Percentiles rank a stretch among this genome's conserved stretches.
phyloP scores from a whole-genome alignment of 2,797 vertebrate species.

The Hypotaenidia okinawae region DNA sequence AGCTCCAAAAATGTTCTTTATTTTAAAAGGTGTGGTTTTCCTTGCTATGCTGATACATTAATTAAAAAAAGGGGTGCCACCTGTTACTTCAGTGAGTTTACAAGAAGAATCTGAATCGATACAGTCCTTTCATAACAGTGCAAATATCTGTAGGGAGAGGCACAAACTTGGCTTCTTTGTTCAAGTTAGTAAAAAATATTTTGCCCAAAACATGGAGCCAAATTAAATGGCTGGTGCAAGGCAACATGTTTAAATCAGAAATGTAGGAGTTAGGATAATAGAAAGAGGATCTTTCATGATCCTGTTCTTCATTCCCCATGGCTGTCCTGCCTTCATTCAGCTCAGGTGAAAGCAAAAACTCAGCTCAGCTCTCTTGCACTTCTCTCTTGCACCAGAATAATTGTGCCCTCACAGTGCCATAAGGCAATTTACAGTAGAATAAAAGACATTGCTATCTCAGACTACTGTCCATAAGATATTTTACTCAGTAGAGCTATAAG shows the following conservation, averaged over 20 bases:
- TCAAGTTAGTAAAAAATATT: neutral
- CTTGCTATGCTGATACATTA: neutral
- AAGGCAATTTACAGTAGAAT: neutral
- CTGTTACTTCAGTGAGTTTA: neutral
- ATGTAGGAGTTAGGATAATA: neutral
- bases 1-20: neutral
- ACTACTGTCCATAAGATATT: neutral
- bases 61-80: neutral
- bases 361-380: rapidly evolving
- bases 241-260: neutral
- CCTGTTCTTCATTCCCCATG: neutral
- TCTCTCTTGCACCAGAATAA: neutral
- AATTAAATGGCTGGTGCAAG: neutral
- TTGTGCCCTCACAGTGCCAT: neutral
- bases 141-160: neutral
- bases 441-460: neutral
- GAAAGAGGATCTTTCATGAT: neutral
- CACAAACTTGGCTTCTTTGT: neutral
- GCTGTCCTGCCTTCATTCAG: neutral
- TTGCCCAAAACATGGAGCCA: neutral
- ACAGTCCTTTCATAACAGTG: neutral
- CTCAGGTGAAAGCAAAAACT: neutral
- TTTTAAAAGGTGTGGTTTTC: neutral
- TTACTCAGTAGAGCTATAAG: neutral
- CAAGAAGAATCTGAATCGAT: neutral